Base-by-base conservation (phyloP, 2,113 vertebrate genomes). In the Oenanthe melanoleuca region DNA sequence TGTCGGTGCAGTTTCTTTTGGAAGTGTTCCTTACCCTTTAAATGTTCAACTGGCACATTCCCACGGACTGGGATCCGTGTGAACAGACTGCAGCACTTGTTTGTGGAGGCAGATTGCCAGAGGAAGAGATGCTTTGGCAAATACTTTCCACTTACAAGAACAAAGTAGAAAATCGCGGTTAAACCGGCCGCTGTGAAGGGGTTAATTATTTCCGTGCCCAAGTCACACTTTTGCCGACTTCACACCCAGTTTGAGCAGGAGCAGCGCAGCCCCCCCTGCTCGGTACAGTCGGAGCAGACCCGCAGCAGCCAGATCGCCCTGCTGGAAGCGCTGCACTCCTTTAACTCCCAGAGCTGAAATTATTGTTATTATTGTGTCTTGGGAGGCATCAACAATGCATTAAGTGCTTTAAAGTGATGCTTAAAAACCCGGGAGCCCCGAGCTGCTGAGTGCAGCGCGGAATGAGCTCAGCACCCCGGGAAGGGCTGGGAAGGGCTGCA, bases 261-360 rank as follows among this genome's bases (percentile, higher is more conserved):
- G 25, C 64, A 92, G 49, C 53, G 53, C 23, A 70, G 69, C 37
- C 33, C 56, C 25, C 44, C 37, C 3, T 86, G 66, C 82, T 80
- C 66, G 34, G 56, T 52, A 94, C 90, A 88, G 52, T 83, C 74
- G 67, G 40, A 18, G 0, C 26, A 49, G 31, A 28, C 53, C 92
- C 71, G 9, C 60, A 50, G 63, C 38, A 91, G 92, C 79, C 73
- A 81, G 81, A 67, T 73, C 67, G 70, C 81, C 83, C 86, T 85
- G 86, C 91, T 69, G 49, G 71, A 95, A 87, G 78, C 93, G 29
- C 81, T 47, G 78, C 63, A 11, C 77, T 93, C 86, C 80, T 42
- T 57, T 1, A 64, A 37, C 75, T 57, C 80, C 37, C 8, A 10
- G 12, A 42, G 53, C 33, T n/a, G 34, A 50, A 87, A 93, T 75